Evolutionary conservation across 1,140 invertebrate genomes (phyloP).

Genomic region (Drosophila sp.): DNA sequence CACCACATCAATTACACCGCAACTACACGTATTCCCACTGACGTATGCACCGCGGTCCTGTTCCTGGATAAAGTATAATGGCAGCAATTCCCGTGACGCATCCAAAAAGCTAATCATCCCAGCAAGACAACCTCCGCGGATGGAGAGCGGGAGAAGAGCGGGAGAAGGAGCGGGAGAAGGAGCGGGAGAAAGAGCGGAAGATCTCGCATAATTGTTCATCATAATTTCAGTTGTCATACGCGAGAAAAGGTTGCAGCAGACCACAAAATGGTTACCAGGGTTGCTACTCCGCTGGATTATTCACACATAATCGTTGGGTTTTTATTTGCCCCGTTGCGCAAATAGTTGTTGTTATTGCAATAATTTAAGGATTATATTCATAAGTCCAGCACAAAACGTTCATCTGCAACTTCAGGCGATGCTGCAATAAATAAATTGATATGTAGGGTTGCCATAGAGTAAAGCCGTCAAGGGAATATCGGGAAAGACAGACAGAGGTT

Average conservation of each 20-base stretch:
- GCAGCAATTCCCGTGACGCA: slow-evolving; percentile 51
- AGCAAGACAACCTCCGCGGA: slow-evolving; percentile 42
- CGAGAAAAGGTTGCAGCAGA: slow-evolving; percentile 33
- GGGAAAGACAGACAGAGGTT: neutral
- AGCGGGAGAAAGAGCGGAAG: neutral
- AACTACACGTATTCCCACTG: slow-evolving; percentile 36
- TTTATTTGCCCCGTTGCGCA: slow-evolving; percentile 59
- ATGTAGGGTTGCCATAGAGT: slow-evolving; percentile 8
- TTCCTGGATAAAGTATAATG: slow-evolving; percentile 58
- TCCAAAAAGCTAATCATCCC: slow-evolving; percentile 79
- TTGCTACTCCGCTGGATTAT: slow-evolving; percentile 52
- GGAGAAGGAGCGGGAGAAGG: neutral
- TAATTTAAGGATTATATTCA: slow-evolving; percentile 82
- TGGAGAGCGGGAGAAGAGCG: neutral
- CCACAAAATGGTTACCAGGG: slow-evolving; percentile 25
- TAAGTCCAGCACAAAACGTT: slow-evolving; percentile 66
- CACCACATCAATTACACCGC: slow-evolving; percentile 70
- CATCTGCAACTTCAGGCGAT: slow-evolving; percentile 58
- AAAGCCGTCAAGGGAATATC: neutral
- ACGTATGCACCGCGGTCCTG: slow-evolving; percentile 41
- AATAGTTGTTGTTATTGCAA: slow-evolving; percentile 67
- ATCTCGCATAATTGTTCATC: slow-evolving; percentile 66
- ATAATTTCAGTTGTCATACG: slow-evolving; percentile 60
- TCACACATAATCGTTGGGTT: slow-evolving; percentile 65
- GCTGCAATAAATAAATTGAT: slow-evolving; percentile 40